phyloP scores from a whole-genome alignment of 1,140 invertebrate species.

The Ostrea denselamellosa region DNA sequence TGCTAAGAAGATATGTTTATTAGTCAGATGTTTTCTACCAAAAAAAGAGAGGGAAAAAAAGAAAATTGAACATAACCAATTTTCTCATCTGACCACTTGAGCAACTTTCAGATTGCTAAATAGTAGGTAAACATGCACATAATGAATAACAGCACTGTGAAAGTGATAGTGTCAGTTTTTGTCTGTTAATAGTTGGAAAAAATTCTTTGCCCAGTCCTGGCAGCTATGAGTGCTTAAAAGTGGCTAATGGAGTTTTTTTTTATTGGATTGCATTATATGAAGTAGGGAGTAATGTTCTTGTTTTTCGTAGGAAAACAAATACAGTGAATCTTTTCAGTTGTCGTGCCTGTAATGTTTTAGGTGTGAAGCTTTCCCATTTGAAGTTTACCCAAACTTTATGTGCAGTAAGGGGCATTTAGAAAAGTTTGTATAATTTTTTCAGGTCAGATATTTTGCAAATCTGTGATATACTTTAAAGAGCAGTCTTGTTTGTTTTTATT shows the following conservation, averaged over 20 bases:
- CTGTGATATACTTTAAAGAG: slow-evolving; percentile 22
- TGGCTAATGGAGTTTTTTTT: neutral
- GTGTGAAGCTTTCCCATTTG: neutral
- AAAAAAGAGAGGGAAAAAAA: too few species aligned
- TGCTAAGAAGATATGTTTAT: too few species aligned
- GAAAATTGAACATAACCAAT: too few species aligned
- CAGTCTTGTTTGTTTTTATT: neutral
- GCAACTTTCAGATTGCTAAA: neutral
- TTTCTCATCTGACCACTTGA: neutral
- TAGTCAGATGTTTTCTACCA: too few species aligned
- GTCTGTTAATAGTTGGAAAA: neutral
- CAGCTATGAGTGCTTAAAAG: slow-evolving; percentile 13
- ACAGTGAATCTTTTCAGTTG: too few species aligned
- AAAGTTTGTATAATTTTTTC: neutral
- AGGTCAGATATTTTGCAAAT: slow-evolving; percentile 17
- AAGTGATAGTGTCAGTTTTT: neutral
- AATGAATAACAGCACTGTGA: neutral
- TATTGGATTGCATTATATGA: neutral
- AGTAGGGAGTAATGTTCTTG: neutral
- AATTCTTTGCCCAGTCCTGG: slow-evolving; percentile 9
- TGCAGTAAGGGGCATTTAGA: slow-evolving; percentile 27
- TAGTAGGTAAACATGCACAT: neutral
- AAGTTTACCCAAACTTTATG: neutral
- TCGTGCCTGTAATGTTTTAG: neutral
- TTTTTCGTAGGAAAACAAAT: neutral